Evolutionary conservation across 2,797 vertebrate genomes (phyloP).

Genomic region (Orestias chungarensis): DNA sequence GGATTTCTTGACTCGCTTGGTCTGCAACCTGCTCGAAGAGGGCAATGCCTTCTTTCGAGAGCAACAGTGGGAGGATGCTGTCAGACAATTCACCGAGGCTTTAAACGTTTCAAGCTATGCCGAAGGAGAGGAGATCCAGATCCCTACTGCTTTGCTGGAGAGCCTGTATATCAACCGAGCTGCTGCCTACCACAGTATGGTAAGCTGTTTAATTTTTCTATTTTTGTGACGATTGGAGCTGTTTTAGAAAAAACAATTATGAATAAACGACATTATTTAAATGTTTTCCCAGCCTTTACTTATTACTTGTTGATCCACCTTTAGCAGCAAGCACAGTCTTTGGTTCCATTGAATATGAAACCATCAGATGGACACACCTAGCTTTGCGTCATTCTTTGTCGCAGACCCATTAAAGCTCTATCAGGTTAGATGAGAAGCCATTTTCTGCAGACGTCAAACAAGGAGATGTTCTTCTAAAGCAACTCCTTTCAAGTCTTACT

Average conservation of each 20-base stretch:
- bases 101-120: constrained; percentile 87
- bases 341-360: not conserved
- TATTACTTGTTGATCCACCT: too few relatives aligned
- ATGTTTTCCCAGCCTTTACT: not conserved
- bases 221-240: too few relatives aligned
- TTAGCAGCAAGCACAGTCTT: too few relatives aligned
- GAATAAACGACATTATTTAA: not conserved
- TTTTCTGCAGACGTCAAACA: too few relatives aligned
- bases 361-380: not conserved
- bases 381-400: too few relatives aligned
- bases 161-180: constrained; percentile 91
- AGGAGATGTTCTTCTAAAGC: too few relatives aligned
- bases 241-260: not conserved
- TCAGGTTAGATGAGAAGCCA: not conserved
- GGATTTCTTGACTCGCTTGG: constrained; percentile 89
- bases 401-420: not conserved
- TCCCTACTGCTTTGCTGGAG: constrained; percentile 85
- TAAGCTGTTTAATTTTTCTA: constrained; percentile 77
- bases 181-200: constrained; percentile 88
- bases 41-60: constrained; percentile 89
- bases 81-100: constrained; percentile 88
- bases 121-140: constrained; percentile 80
- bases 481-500: too few relatives aligned
- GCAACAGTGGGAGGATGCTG: constrained; percentile 81
- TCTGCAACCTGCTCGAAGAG: constrained; percentile 90